Evolutionary conservation across 2,113 vertebrate genomes (phyloP).

Genomic region (Ictidomys tridecemlineatus): DNA sequence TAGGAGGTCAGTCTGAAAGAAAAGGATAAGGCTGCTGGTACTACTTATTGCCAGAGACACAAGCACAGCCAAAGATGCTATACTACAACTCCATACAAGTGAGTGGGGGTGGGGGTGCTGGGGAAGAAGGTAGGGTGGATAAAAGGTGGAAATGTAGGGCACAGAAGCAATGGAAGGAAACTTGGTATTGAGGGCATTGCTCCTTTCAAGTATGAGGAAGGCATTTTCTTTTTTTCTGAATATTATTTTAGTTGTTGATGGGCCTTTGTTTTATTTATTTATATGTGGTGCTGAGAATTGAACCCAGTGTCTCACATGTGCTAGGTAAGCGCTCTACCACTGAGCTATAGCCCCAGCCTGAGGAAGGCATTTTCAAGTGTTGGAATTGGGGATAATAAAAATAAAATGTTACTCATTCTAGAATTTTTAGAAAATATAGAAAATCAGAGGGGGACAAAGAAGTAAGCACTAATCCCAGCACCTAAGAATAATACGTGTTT

Average conservation of each 20-base stretch:
- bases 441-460: neutral
- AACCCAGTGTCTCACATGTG: too few species aligned
- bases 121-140: too few species aligned
- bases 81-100: neutral
- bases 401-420: neutral
- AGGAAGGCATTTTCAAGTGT: neutral
- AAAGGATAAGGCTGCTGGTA: neutral
- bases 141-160: neutral
- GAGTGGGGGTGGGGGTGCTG: too few species aligned
- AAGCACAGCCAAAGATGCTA: neutral
- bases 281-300: too few species aligned
- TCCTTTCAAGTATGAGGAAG: neutral
- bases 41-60: neutral
- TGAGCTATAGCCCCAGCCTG: too few species aligned
- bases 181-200: neutral
- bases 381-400: constrained; percentile 11
- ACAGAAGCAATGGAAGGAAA: neutral
- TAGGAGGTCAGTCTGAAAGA: neutral
- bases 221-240: too few species aligned
- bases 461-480: neutral
- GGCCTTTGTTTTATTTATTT: too few species aligned
- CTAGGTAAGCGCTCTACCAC: too few species aligned
- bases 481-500: neutral
- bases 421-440: neutral
- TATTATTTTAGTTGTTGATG: too few species aligned